phyloP scores from a whole-genome alignment of 1,140 invertebrate species.

The Bombus fervidus region DNA sequence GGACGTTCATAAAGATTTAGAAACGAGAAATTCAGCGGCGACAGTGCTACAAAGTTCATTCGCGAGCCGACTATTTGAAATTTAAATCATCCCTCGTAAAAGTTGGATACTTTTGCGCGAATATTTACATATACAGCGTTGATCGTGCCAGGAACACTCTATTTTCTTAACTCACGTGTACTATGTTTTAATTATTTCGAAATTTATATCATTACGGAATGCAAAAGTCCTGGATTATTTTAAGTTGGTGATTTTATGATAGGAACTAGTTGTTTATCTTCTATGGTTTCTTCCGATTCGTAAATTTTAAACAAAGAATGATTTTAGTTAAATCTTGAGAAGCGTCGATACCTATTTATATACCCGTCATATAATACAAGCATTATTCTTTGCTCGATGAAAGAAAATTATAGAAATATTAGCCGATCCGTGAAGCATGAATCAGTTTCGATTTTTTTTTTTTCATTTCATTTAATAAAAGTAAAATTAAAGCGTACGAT shows the following conservation, averaged over 20 bases:
- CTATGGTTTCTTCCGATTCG: too few species aligned
- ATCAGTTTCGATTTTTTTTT: not conserved
- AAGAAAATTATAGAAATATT: not conserved
- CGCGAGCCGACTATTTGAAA: conserved; percentile 17
- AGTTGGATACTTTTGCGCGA: not conserved
- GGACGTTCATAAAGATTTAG: conserved; percentile 21
- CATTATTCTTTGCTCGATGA: not conserved
- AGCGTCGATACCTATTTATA: too few species aligned
- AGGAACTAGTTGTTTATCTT: too few species aligned
- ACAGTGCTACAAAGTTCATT: not conserved
- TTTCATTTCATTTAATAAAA: not conserved
- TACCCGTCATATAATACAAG: too few species aligned
- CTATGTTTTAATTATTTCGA: not conserved
- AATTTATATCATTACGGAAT: not conserved
- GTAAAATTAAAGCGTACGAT: not conserved
- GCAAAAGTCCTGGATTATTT: too few species aligned
- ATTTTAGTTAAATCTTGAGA: not conserved
- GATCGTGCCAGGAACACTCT: too few species aligned
- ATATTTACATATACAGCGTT: too few species aligned
- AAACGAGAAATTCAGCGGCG: conserved; percentile 2
- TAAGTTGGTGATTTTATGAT: not conserved
- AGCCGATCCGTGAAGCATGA: not conserved
- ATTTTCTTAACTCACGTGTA: not conserved
- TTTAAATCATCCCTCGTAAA: conserved; percentile 10
- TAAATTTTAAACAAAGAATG: too few species aligned